Conservation (phyloP, 1,140 invertebrate genomes). For the Bombyx mandarina region DNA sequence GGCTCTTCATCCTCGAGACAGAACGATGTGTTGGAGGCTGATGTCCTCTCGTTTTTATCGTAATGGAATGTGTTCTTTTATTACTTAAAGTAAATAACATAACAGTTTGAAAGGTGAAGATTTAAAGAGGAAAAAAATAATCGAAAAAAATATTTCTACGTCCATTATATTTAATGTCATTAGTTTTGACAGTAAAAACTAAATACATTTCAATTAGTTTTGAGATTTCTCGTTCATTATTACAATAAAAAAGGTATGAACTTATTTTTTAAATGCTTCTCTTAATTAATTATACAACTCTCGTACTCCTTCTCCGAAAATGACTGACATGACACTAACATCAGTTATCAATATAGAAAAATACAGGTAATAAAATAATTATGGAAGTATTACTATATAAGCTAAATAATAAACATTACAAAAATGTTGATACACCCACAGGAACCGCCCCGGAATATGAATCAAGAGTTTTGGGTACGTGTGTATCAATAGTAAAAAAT, state of each 20-base stretch:
- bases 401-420: too few species aligned
- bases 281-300: conserved; percentile 26
- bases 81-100: too few species aligned
- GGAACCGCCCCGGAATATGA: too few species aligned
- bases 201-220: conserved; percentile 46
- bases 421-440: too few species aligned
- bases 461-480: not conserved
- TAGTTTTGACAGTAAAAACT: conserved; percentile 61
- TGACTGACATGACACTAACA: too few species aligned
- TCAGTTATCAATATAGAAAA: too few species aligned
- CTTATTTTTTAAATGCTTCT: conserved; percentile 22
- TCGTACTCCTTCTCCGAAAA: conserved; percentile 6
- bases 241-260: conserved; percentile 30
- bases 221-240: conserved; percentile 24
- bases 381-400: too few species aligned
- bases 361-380: too few species aligned
- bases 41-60: too few species aligned
- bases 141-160: conserved; percentile 57
- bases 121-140: conserved; percentile 33
- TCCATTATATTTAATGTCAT: conserved; percentile 67
- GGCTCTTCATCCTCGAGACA: too few species aligned
- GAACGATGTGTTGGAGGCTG: too few species aligned
- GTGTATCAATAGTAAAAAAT: conserved; percentile 39
- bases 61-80: too few species aligned
- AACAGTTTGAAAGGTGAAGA: not conserved